These are phyloP conservation scores for Euura lappo DNA, from an alignment of 1,140 invertebrate genomes.

Conservation along the genomic window DNA sequence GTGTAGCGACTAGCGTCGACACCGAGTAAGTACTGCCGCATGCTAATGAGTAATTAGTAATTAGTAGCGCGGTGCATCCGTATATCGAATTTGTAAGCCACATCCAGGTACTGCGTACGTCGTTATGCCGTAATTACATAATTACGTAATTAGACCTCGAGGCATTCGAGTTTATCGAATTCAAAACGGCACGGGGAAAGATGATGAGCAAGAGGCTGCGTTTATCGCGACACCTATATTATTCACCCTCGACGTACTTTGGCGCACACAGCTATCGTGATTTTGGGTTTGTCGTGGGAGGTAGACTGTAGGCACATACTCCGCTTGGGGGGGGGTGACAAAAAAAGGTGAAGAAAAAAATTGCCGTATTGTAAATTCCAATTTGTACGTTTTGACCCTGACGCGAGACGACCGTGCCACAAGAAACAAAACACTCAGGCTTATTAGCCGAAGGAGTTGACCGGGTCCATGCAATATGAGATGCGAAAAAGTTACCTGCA, in stretches of 20 bases:
- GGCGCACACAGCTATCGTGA: too few relatives aligned
- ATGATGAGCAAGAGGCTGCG: too few relatives aligned
- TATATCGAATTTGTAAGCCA: conserved; percentile 10
- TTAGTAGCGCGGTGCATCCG: conserved; percentile 11
- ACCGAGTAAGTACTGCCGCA: background rate
- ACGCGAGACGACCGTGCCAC: background rate
- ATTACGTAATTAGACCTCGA: conserved; percentile 10
- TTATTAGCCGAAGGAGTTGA: background rate
- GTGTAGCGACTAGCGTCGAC: background rate
- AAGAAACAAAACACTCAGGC: background rate
- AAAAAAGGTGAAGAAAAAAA: background rate
- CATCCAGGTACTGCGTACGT: background rate
- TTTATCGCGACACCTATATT: too few relatives aligned
- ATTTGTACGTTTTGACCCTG: conserved; percentile 2
- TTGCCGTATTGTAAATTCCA: background rate
- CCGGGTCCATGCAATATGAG: conserved; percentile 3
- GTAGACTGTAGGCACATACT: too few relatives aligned
- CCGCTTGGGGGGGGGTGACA: background rate
- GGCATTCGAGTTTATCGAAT: background rate
- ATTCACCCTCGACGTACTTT: too few relatives aligned
- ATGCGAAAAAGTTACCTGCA: background rate
- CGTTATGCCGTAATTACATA: conserved; percentile 11
- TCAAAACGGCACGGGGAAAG: background rate
- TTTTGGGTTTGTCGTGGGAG: too few relatives aligned
- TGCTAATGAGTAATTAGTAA: conserved; percentile 16